These are phyloP conservation scores for Seladonia tumulorum DNA, from an alignment of 2,888 invertebrate genomes.

Conservation along the genomic window DNA sequence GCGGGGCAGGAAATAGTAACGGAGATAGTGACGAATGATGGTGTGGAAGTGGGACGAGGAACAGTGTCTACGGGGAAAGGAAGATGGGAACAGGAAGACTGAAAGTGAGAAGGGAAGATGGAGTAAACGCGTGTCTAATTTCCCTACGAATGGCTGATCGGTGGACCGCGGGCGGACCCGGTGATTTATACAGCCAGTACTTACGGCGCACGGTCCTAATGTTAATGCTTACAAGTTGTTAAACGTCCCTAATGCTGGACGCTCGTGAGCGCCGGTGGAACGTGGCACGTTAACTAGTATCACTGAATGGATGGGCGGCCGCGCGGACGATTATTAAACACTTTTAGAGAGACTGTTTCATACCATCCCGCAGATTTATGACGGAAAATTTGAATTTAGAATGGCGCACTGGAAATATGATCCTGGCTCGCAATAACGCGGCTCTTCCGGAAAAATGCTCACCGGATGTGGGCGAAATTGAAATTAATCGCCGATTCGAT, in stretches of 20 bases:
- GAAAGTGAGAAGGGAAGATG: slow-evolving; percentile 43
- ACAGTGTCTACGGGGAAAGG: not conserved
- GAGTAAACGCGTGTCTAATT: slow-evolving; percentile 79
- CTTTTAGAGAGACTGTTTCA: slow-evolving; percentile 29
- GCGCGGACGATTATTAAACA: slow-evolving; percentile 58
- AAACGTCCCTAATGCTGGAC: slow-evolving; percentile 74
- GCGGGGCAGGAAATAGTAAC: slow-evolving; percentile 36
- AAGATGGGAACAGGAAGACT: slow-evolving; percentile 43
- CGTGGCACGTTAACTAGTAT: slow-evolving; percentile 54
- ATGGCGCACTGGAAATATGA: slow-evolving; percentile 1
- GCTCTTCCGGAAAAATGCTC: not conserved
- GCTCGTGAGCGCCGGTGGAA: slow-evolving; percentile 44
- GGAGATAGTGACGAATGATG: slow-evolving; percentile 28
- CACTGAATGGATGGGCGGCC: slow-evolving; percentile 57
- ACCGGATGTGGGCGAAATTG: slow-evolving; percentile 4
- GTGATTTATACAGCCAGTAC: slow-evolving; percentile 79
- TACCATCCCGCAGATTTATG: not conserved
- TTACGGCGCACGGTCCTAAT: slow-evolving; percentile 65
- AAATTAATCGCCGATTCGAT: slow-evolving; percentile 1
- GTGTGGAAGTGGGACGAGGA: not conserved
- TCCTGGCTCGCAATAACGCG: not conserved
- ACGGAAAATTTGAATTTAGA: slow-evolving; percentile 14
- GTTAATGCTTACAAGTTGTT: slow-evolving; percentile 77
- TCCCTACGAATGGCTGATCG: slow-evolving; percentile 79
- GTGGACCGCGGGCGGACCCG: slow-evolving; percentile 74